Base-by-base conservation (phyloP, 1,140 invertebrate genomes). In the Nautilus pompilius region DNA sequence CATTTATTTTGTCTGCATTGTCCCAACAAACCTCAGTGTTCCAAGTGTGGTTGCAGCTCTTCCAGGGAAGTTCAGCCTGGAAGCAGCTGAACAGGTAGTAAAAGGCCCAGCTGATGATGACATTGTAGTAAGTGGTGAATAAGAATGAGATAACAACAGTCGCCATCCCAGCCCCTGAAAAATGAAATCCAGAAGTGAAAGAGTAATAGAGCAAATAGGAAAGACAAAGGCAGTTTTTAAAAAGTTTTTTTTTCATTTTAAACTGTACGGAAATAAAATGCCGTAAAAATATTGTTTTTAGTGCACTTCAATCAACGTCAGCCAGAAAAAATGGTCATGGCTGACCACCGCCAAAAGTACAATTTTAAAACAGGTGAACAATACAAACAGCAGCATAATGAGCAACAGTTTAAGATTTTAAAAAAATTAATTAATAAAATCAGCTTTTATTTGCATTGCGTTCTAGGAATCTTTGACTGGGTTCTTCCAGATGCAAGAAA, bases 31-130 rank as follows among this genome's bases (percentile, higher is more conserved):
- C 24, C 5, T 67, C 63, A 0, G 82, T 82, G 61, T 82, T 84
- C 83, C 83, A 84, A 33, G 87, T 76, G 78, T 97, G 95, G 76
- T 92, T 88, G 81, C 96, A 99, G 57, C 90, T 90, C 26, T 91
- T 94, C 96, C 96, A 99, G 0, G 96, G 96, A 54, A 99, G 83
- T 70, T 90, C 80, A 64, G 87, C 87, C 32, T 90, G 90, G 83
- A 99, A 98, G 13, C 95, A 97, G 60, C 92, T 91, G 82, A 97
- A 93, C 81, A 98, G 93, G 85, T 95, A 99, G 63, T 96, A 90
- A 58, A 99, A 87, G 8, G 96, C 92, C 95, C 96, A 99, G 20
- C 96, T 93, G 71, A 99, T 96, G 80, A 99, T 98, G 4, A 99
- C 93, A 82, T 98, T 99, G 85, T 99, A 99, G 81, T 98, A 98